Conservation (phyloP, 2,113 vertebrate genomes). For the Lagopus muta region DNA sequence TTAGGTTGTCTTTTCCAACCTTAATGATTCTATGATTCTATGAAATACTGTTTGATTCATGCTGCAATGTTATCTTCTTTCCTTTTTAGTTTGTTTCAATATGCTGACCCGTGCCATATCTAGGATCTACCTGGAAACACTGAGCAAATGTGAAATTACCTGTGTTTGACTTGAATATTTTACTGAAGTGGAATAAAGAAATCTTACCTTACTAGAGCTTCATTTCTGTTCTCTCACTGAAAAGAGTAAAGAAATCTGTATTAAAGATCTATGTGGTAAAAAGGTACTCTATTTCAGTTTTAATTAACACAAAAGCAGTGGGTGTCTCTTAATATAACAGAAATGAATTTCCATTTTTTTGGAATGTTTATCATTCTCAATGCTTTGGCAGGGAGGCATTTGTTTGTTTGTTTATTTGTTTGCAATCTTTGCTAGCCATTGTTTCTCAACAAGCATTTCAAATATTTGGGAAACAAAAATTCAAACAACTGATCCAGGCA, state of each 20-base stretch:
- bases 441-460: not conserved
- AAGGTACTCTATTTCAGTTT: not conserved
- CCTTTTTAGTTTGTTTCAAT: not conserved
- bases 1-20: too few species aligned
- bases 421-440: not conserved
- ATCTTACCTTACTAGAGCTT: constrained; percentile 51
- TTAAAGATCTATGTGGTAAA: constrained; percentile 34
- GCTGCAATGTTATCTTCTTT: not conserved
- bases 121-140: not conserved
- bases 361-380: not conserved
- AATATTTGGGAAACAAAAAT: constrained; percentile 4
- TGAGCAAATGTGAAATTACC: not conserved
- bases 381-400: not conserved
- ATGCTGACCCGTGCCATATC: not conserved
- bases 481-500: not conserved
- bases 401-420: not conserved
- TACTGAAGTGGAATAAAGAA: not conserved
- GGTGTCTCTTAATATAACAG: not conserved
- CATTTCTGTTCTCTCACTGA: constrained; percentile 57
- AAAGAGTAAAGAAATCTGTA: constrained; percentile 53
- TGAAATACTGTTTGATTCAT: not conserved
- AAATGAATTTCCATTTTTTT: not conserved
- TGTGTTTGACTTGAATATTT: not conserved
- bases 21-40: too few species aligned
- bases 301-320: not conserved